Evolutionary conservation across 2,888 invertebrate species (phyloP), one percentile per base, ranked within the genome.

Genomic region (Spodoptera picta): DNA sequence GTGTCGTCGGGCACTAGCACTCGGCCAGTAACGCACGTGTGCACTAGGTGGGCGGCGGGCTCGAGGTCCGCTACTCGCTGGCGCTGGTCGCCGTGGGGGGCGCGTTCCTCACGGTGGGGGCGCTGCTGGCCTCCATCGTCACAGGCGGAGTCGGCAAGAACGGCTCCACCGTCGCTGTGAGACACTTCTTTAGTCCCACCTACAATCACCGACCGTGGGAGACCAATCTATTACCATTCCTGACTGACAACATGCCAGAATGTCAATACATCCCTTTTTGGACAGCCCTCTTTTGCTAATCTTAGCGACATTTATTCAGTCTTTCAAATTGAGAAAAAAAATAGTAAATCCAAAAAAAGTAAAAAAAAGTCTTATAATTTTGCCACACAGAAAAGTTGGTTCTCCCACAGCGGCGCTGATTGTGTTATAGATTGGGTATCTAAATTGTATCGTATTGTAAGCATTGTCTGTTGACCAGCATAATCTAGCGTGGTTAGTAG

Each of bases 81-180:
- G 96, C 96, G 87, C 91, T 96, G 90, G 96, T 96, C 93, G 97
- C 97, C 87, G 91, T 97, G 89, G 91, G 95, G 86, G 97, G 97
- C 94, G 96, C 97, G 84, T 90, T 96, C 89, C 95, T 96, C 93
- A 96, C 97, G 85, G 95, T 97, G 87, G 96, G 96, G 92, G 95
- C 96, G 90, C 96, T 97, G 90, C 96, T 96, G 91, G 96, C 96
- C 84, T 96, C 97, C 92, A 97, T 98, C 95, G 96, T 97, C 91
- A 96, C 96, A 88, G 98, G 98, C 92, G 99, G 99, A 93, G 97
- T 98, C 90, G 99, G 99, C 91, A 99, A 99, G 96, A 99, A 99
- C 95, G 99, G 99, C 95, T 99, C 99, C 87, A 98, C 99, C 80
- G 98, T 99, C 87, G 99, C 99, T 94, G 99, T 99, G 97, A 98